Percentiles rank a stretch among this genome's conserved stretches.
These are phyloP conservation scores for Matsumurasca onukii DNA, from an alignment of 1,140 invertebrate genomes.

Conservation along the genomic window DNA sequence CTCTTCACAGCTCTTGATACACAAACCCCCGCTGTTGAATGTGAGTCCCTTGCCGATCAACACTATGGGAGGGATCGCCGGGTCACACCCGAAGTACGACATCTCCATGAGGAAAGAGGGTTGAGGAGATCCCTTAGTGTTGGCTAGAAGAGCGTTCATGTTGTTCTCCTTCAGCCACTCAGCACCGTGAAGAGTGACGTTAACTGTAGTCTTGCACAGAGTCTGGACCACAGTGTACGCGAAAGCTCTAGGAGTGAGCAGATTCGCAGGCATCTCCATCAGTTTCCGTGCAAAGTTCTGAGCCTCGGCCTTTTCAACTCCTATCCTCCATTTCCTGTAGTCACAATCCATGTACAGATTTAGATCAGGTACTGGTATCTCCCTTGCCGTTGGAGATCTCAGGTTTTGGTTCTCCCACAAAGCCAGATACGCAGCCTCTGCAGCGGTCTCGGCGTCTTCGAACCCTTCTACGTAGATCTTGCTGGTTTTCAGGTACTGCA, in stretches of 20 bases:
- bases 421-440: conserved; percentile 67
- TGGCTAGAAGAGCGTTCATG: conserved; percentile 61
- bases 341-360: conserved; percentile 44
- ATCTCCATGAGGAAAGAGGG: conserved; percentile 55
- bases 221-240: conserved; percentile 52
- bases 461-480: conserved; percentile 68
- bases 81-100: conserved; percentile 46
- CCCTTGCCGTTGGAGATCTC: conserved; percentile 27
- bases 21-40: conserved; percentile 67
- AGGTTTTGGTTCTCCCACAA: conserved; percentile 65
- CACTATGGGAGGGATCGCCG: conserved; percentile 48
- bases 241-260: conserved; percentile 63
- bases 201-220: conserved; percentile 50
- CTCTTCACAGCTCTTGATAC: conserved; percentile 58
- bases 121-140: conserved; percentile 60
- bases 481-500: conserved; percentile 59
- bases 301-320: conserved; percentile 56
- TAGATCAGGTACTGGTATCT: conserved; percentile 34
- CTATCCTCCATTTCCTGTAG: conserved; percentile 56
- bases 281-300: conserved; percentile 62
- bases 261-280: conserved; percentile 64
- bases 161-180: conserved; percentile 58
- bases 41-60: conserved; percentile 60
- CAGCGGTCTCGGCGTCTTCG: conserved; percentile 69
- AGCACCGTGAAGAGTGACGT: conserved; percentile 47